Conservation (phyloP, 1,140 invertebrate genomes). For the Neodiprion lecontei region DNA sequence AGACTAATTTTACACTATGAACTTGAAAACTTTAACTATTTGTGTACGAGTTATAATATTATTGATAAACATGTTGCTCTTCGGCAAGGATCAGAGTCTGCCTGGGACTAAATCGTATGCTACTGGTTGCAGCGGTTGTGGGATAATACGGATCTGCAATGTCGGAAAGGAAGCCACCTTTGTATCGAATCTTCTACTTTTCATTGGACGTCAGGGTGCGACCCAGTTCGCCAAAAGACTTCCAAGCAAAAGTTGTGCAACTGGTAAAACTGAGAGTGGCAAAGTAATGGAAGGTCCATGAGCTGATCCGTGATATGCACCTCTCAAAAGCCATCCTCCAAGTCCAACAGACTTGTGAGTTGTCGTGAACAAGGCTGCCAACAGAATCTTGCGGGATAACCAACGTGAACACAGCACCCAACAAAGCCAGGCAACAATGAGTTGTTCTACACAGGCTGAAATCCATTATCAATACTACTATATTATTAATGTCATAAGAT, state of each 20-base stretch:
- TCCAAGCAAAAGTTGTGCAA: conserved; percentile 54
- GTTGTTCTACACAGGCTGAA: conserved; percentile 51
- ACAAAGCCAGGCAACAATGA: conserved; percentile 50
- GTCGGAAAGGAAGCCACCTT: not conserved
- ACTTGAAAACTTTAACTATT: too few relatives aligned
- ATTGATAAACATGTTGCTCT: too few relatives aligned
- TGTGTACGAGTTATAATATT: too few relatives aligned
- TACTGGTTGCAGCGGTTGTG: not conserved
- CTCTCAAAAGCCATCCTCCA: conserved; percentile 53
- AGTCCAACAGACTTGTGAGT: conserved; percentile 56
- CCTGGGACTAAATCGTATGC: too few relatives aligned
- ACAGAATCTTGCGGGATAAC: conserved; percentile 45
- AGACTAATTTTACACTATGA: too few relatives aligned
- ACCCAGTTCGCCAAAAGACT: conserved; percentile 54
- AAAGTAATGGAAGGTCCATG: conserved; percentile 52
- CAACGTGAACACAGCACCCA: conserved; percentile 54
- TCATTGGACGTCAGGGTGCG: conserved; percentile 35
- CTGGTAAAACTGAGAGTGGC: conserved; percentile 52
- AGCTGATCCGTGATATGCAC: conserved; percentile 50
- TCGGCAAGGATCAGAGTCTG: too few relatives aligned
- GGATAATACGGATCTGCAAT: not conserved
- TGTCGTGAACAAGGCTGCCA: conserved; percentile 53
- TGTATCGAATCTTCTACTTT: not conserved
- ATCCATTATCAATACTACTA: conserved; percentile 17
- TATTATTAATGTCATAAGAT: conserved; percentile 13